Base-by-base conservation (phyloP, 2,888 invertebrate genomes). In the Amblyjoppa fuscipennis region DNA sequence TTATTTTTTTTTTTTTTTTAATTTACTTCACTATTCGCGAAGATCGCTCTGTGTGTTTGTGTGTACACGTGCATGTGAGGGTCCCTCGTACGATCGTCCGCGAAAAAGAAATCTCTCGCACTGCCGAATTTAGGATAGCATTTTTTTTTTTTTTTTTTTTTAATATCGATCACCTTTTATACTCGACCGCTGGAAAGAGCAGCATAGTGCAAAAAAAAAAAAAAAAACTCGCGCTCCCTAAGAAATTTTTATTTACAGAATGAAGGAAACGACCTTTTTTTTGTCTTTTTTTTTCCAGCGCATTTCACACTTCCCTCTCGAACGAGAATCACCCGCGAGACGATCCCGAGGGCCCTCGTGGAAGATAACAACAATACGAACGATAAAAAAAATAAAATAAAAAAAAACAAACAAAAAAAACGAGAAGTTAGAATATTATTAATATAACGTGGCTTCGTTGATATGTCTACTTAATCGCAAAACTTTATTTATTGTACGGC, bases 401-500 rank as follows among this genome's bases (percentile, higher is more conserved):
- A 88, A 89, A 86, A 86, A 87, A 82, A 20, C 20, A 76, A 87
- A 84, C 85, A 85, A 85, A 76, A 87, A 84, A 85, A 85, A 85
- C 77, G 87, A 87, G 87, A 59, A n/a, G 59, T 38, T 70, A 56
- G 56, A 56, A 9, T 82, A 75, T 76, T 74, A 88, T 89, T 83
- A 38, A 89, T 85, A 89, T 85, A 89, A 89, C 86, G 84, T 85
- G 82, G 84, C 81, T 92, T 92, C 92, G 92, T 92, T 92, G 92
- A 92, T 92, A 92, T 92, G 92, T 92, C 91, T 92, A 92, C 91
- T 90, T 91, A 91, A 91, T 87, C 80, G 87, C 87, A 81, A 90
- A 89, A 91, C 70, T 38, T 88, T 88, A 88, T 38, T 90, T 91
- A 92, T 91, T 91, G 91, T 90, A 91, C 91, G 90, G 84, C 86